Evolutionary conservation across 2,797 vertebrate genomes (phyloP).

Genomic region (Hydrolagus colliei): DNA sequence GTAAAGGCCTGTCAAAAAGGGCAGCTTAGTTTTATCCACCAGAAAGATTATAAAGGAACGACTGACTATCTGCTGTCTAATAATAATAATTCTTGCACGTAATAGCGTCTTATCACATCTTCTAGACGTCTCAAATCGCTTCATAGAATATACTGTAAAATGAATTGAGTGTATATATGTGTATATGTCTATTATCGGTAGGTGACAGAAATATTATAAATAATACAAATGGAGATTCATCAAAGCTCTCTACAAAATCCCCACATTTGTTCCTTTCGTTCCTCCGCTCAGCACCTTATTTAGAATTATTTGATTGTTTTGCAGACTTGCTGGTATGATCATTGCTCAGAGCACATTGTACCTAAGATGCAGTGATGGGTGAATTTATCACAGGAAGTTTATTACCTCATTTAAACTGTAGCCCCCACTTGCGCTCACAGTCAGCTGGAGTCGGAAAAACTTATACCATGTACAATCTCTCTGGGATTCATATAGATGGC

Average conservation of each 20-base stretch:
- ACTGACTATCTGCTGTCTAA: not conserved
- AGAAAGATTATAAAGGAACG: constrained; percentile 29
- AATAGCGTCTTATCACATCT: no score
- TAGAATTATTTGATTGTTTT: constrained; percentile 12
- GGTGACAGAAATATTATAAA: not conserved
- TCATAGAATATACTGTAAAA: no score
- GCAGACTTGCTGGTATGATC: constrained; percentile 3
- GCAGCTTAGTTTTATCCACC: not conserved
- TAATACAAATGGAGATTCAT: constrained; percentile 20
- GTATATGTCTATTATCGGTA: not conserved
- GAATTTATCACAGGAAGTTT: constrained; percentile 25
- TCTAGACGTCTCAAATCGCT: no score
- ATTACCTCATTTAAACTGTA: constrained; percentile 29
- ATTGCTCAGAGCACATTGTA: constrained; percentile 15
- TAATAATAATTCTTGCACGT: no score
- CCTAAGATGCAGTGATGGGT: not conserved
- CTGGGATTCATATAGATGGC: constrained; percentile 17
- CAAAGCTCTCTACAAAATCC: constrained; percentile 12
- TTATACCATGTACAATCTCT: constrained; percentile 8
- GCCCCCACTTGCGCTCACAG: constrained; percentile 19
- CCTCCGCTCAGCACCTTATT: not conserved
- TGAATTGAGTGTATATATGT: no score
- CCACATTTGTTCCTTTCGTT: not conserved
- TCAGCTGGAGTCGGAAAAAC: constrained; percentile 19
- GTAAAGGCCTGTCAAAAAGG: not conserved